Conservation (phyloP, 2,113 vertebrate species). For the cattle (Bos taurus) region ARS-UCD2.0 NC_037337.1:50856501-50857000, state of each 20-base stretch:
- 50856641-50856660: not conserved
- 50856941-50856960: not conserved
- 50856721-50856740: not conserved
- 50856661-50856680: not conserved
- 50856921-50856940: no score
- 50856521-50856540: not conserved
- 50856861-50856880: not conserved
- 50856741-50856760: not conserved
- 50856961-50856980: not conserved
- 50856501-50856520: not conserved
- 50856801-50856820: not conserved
- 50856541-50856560: not conserved
- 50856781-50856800: not conserved
- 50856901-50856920: not conserved
- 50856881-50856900: not conserved
- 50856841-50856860: not conserved
- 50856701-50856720: not conserved
- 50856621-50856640: not conserved
- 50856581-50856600: not conserved
- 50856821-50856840: not conserved
- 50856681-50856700: not conserved
- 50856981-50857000: not conserved
- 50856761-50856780: not conserved
- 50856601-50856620: not conserved
- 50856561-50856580: not conserved